Evolutionary conservation across 64 coral and sea anemone species (phyloP), one percentile per base, ranked within the genome.

Genomic region (Dendrophyllia cribrosa): DNA sequence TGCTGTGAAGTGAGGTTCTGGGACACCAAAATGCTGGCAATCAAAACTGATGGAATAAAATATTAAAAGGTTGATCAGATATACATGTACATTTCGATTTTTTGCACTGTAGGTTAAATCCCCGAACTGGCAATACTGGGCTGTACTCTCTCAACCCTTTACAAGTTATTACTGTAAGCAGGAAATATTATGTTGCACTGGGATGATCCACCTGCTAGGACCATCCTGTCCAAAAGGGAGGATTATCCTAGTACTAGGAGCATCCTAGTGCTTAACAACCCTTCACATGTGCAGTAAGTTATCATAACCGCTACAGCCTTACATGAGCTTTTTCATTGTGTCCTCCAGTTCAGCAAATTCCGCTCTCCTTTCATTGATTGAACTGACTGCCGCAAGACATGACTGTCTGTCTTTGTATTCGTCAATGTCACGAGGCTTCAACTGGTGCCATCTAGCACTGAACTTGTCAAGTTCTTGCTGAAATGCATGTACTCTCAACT

Each of bases 301-400:
- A 5, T 64, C 55, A 58, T 20, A 17, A 14, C 61, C 11, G 16
- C 60, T 47, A 26, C 43, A 48, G 46, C 16, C 85, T 89, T 89
- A 98, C 97, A 99, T 88, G 3, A 99, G 91, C 84, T 96, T 99
- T 43, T 96, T 91, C 91, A 96, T 99, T 13, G 86, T 99, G 56
- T 96, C 97, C 79, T 99, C 97, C 76, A 99, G 83, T 55, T 99
- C 97, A 14, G 65, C 89, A 96, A 99, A 99, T 82, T 99, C 97
- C 16, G 97, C 94, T 81, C 90, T 91, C 23, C 97, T 91, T 43
- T 99, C 97, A 75, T 99, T 99, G 71, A 99, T 89, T 19, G 97
- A 99, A 23, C 60, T 99, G 26, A 99, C 97, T 58, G 97, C 97
- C 8, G 91, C 88, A 23, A 96, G 83, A 19, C 97, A 99, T 5